phyloP scores from a whole-genome alignment of 2,888 invertebrate species.

The Tryphoninae sp. region DNA sequence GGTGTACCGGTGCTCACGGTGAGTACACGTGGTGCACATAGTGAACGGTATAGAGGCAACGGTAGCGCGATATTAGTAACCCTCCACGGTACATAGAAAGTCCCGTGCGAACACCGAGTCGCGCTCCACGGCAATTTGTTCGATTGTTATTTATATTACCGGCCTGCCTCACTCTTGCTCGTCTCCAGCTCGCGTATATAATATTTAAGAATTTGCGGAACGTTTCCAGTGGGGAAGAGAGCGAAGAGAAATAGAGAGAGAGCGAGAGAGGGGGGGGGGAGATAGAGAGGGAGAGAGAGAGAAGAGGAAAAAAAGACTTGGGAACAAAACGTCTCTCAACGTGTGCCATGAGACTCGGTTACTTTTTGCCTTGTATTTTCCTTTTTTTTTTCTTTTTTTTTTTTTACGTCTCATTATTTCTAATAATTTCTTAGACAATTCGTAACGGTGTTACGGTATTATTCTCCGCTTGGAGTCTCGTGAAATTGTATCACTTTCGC shows the following conservation, averaged over 20 bases:
- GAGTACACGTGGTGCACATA: slow-evolving; percentile 10
- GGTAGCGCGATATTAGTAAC: slow-evolving; percentile 32
- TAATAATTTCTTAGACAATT: slow-evolving; percentile 35
- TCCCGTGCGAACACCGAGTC: slow-evolving; percentile 55
- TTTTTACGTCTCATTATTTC: slow-evolving; percentile 40
- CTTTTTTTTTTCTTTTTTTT: slow-evolving; percentile 22
- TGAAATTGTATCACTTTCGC: slow-evolving; percentile 5
- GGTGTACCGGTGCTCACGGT: slow-evolving; percentile 2
- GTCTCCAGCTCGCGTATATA: slow-evolving; percentile 13
- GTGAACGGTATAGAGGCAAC: slow-evolving; percentile 27
- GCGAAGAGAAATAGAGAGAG: not conserved
- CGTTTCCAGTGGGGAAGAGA: not conserved
- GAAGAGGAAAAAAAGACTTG: slow-evolving; percentile 5
- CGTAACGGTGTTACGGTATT: not conserved
- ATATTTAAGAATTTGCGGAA: slow-evolving; percentile 53
- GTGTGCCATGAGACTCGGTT: slow-evolving; percentile 44
- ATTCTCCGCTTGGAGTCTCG: not conserved
- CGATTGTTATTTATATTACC: slow-evolving; percentile 61
- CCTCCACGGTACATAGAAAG: slow-evolving; percentile 47
- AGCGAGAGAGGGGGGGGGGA: not conserved
- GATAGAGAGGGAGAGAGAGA: not conserved
- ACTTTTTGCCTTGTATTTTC: not conserved
- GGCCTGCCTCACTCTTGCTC: slow-evolving; percentile 23
- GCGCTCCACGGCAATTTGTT: slow-evolving; percentile 51
- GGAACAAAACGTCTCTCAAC: slow-evolving; percentile 43